phyloP scores from a whole-genome alignment of 2,797 vertebrate species.

The Moxostoma hubbsi region DNA sequence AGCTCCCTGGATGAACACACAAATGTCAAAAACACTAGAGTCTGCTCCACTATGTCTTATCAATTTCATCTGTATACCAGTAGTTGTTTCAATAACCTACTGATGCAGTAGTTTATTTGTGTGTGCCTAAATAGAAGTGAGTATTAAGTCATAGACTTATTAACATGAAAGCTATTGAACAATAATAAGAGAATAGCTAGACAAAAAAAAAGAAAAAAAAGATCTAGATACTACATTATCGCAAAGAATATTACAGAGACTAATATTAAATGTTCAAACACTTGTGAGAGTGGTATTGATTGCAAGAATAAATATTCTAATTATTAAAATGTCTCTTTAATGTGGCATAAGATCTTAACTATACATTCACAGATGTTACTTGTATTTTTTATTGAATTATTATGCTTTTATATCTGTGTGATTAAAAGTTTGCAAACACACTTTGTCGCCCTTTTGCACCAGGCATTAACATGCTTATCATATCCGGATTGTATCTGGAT shows the following conservation, averaged over 20 bases:
- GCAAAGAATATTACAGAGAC: background rate
- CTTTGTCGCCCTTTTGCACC: too few species aligned
- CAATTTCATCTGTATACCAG: background rate
- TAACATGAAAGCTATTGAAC: background rate
- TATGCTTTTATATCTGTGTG: background rate
- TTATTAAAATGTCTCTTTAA: background rate
- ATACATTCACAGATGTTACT: too few species aligned
- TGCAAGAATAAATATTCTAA: background rate
- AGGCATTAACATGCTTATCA: too few species aligned
- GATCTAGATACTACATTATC: background rate
- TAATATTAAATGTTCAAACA: background rate
- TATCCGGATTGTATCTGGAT: too few species aligned
- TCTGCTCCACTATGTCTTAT: background rate
- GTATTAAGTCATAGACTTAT: background rate
- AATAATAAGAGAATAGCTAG: background rate
- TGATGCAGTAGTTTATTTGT: background rate
- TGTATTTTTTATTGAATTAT: too few species aligned
- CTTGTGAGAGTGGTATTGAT: background rate
- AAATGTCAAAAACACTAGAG: background rate
- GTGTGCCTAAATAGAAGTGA: background rate
- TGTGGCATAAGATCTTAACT: background rate
- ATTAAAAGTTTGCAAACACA: too few species aligned
- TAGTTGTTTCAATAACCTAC: background rate
- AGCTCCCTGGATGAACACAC: constrained; percentile 82
- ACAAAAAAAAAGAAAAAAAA: background rate